Evolutionary conservation across 2,888 invertebrate species (phyloP).

Genomic region (Dorcus hopei): DNA sequence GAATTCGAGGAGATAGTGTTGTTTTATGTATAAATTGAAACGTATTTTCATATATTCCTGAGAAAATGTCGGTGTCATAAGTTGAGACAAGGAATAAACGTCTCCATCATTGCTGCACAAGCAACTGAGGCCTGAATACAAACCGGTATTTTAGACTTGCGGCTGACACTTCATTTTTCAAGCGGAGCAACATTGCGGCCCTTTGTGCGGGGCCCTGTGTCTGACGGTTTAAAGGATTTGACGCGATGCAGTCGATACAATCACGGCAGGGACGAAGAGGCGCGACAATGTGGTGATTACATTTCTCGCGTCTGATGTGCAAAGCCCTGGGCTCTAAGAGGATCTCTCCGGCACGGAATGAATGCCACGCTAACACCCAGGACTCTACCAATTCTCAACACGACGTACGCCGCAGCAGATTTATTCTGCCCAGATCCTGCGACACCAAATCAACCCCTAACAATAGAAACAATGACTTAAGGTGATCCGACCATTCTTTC

Average conservation of each 20-base stretch:
- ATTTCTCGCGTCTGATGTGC: conserved; percentile 39
- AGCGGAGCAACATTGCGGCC: conserved; percentile 3
- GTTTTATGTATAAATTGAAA: conserved; percentile 17
- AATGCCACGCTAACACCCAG: conserved; percentile 32
- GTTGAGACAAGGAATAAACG: neutral
- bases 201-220: conserved; percentile 7
- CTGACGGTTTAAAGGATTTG: conserved; percentile 31
- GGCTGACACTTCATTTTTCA: conserved; percentile 21
- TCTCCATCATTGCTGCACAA: neutral
- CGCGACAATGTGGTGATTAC: conserved; percentile 42
- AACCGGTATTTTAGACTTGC: conserved; percentile 3
- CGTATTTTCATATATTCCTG: conserved; percentile 15
- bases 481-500: neutral
- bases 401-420: conserved; percentile 27
- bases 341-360: conserved; percentile 35
- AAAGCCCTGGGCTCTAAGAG: conserved; percentile 38
- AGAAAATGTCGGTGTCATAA: neutral
- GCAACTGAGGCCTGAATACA: neutral
- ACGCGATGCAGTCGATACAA: conserved; percentile 27
- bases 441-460: conserved; percentile 28
- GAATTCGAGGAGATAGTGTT: conserved; percentile 17
- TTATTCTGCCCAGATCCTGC: conserved; percentile 26
- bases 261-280: conserved; percentile 20
- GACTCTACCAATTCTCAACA: conserved; percentile 32
- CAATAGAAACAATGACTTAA: conserved; percentile 32